Base-by-base conservation (phyloP, 1,140 invertebrate species). In the Temnothorax curvispinosus region DNA sequence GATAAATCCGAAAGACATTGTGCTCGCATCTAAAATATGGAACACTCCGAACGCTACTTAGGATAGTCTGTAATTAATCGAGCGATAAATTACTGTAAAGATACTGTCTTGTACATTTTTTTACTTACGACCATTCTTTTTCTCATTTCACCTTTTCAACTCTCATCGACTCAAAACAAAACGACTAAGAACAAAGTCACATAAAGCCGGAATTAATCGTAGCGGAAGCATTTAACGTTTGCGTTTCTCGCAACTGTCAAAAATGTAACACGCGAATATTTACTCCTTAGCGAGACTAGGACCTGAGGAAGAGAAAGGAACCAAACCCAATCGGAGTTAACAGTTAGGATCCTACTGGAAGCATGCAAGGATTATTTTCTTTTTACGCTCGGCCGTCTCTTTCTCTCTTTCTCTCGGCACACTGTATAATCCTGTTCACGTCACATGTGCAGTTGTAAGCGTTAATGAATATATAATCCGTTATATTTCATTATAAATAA, bases 331-430 rank as follows among this genome's bases (percentile, higher is more conserved):
- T 76, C 60, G 89, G 85, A 92, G 82, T 92, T 91, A 92, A 94
- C 88, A 91, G 89, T 90, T 91, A 91, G 94, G 92, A 94, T 91
- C 81, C 93, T 93, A 94, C 88, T 92, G 93, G 93, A 94, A 87
- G 87, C 94, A 95, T 95, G 94, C 94, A 94, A 91, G 93, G 93
- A 81, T 90, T 87, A 67, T 90, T 94, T 94, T 87, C 71, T 90
- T 74, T 94, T 94, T 94, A 95, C 94, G 94, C 94, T 94, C 94
- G 93, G 92, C 86, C 84, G 89, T 92, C 35, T 47, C 60, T 27
- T 21, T 21, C 27, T 67, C 8, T 69, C 65, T 92, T 35, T 44
- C 56, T 65, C 32, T 65, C 62, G 52, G 56, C 85, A 67, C 47
- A 58, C 56, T 11, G 35, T 72, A 38, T 58, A 80, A 72, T 69